Percentiles rank a stretch among this genome's conserved stretches.
Conservation (phyloP, 2,797 vertebrate species). For the Chrysolophus pictus region DNA sequence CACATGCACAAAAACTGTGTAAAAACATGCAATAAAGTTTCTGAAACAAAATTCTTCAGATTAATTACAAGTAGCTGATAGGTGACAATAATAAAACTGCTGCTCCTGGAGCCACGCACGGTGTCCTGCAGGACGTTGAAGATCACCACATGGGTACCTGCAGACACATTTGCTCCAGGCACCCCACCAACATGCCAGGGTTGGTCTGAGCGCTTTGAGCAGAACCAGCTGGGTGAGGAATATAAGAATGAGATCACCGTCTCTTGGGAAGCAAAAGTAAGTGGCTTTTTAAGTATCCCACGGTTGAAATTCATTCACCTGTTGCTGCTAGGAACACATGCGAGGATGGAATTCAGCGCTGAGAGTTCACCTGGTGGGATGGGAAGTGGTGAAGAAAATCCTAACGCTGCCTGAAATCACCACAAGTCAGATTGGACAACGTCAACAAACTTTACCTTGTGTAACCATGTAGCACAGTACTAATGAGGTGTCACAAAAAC, state of each 20-base stretch:
- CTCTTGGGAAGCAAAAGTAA: not conserved
- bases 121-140: not conserved
- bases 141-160: not conserved
- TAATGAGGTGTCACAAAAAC: not conserved
- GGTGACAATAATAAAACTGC: not conserved
- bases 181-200: not conserved
- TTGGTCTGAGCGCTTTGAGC: not conserved
- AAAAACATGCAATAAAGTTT: not conserved
- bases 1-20: not conserved
- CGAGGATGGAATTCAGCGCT: fast-evolving
- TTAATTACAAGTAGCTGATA: not conserved
- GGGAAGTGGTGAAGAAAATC: not conserved
- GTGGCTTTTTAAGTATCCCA: not conserved
- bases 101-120: not conserved
- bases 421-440: not conserved
- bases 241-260: fast-evolving
- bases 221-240: not conserved
- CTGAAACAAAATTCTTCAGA: not conserved
- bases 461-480: fast-evolving
- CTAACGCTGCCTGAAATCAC: not conserved
- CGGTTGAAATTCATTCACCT: not conserved
- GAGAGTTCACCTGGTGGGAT: not conserved
- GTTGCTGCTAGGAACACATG: not conserved
- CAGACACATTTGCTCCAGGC: fast-evolving
- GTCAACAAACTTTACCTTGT: not conserved